A percentile compares a stretch with the other conserved stretches of the same genome.
These are phyloP conservation scores for Dendroctonus ponderosae DNA, from an alignment of 1,140 invertebrate species.

Conservation along the genomic window DNA sequence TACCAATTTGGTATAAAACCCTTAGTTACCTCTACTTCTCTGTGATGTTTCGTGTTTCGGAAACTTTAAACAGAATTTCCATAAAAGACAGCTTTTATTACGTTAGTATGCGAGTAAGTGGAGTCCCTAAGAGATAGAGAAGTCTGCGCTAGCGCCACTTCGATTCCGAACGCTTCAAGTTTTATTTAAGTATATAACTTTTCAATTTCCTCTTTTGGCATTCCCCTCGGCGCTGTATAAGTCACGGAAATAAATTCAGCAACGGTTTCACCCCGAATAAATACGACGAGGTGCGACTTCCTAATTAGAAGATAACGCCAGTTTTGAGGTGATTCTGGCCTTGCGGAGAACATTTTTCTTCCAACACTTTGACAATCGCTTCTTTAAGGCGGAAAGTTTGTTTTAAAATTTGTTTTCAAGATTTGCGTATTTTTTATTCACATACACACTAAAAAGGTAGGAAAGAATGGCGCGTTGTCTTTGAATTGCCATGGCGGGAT, in stretches of 20 bases:
- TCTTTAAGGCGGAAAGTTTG: no score
- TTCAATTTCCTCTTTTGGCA: slow-evolving; percentile 41
- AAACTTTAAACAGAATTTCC: slow-evolving; percentile 40
- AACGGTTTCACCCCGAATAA: slow-evolving; percentile 1
- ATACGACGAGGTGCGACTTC: no score
- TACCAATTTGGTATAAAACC: no score
- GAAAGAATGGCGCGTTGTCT: no score
- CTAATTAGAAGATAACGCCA: no score
- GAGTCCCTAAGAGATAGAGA: slow-evolving; percentile 30
- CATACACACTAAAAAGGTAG: no score
- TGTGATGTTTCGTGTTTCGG: slow-evolving; percentile 4
- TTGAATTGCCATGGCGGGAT: no score
- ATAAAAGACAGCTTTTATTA: slow-evolving; percentile 41
- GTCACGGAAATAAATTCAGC: slow-evolving; percentile 13
- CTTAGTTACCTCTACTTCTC: neutral
- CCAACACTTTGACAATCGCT: no score
- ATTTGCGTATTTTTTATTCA: no score
- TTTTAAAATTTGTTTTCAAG: no score
- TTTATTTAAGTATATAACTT: slow-evolving; percentile 43
- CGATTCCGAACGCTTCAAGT: slow-evolving; percentile 36
- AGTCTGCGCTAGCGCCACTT: slow-evolving; percentile 29
- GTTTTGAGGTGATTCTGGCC: no score
- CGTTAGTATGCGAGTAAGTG: slow-evolving; percentile 35
- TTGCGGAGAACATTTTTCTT: no score
- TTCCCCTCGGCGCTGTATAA: slow-evolving; percentile 16